Evolutionary conservation across 1,140 invertebrate species (phyloP), one percentile per base, ranked within the genome.

Genomic region (Brachystomella parvula): DNA sequence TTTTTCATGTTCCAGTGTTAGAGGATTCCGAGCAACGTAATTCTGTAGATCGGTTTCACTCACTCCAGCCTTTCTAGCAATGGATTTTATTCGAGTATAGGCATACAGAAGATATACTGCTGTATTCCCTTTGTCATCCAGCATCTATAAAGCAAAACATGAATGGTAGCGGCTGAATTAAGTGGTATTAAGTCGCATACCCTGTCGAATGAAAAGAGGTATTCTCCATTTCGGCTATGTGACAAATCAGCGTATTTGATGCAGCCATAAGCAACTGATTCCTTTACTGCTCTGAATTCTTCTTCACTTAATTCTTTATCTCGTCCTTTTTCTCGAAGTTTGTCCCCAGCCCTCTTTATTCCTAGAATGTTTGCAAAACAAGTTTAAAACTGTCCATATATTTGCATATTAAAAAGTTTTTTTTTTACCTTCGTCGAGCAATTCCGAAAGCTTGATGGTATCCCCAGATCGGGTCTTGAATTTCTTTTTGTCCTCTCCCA

Each of bases 381-480:
- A 15, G 35, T 44, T 62, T 15, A 32, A 28, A 44, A 12, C 47
- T 33, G n/a, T n/a, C n/a, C 26, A 56, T 15, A 6, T 59, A 59
- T 19, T 19, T 3, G 28, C 6, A 29, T 30, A n/a, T 28, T 1
- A 35, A 30, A 9, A 61, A 61, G 1, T 61, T n/a, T n/a, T 39
- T 17, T n/a, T 26, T 39, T 63, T 76, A 81, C 89, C 96, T 84
- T 99, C 96, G 76, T 98, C 88, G 3, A 99, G 79, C n/a, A 99
- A 81, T 73, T 97, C 90, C 12, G 83, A 82, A 0, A 99, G 79
- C 70, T 90, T 86, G 0, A 99, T 87, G 6, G 94, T 96, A 71
- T 99, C 96, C 3, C 96, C 96, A 32, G 95, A 98, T 62, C 97
- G 83, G 0, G 96, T 99, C 81, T 99, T 99, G 75, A 99, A 98